Evolutionary conservation across 2,797 vertebrate genomes (phyloP), one percentile per base, ranked within the genome.

Genomic region (Garrulus glandarius): DNA sequence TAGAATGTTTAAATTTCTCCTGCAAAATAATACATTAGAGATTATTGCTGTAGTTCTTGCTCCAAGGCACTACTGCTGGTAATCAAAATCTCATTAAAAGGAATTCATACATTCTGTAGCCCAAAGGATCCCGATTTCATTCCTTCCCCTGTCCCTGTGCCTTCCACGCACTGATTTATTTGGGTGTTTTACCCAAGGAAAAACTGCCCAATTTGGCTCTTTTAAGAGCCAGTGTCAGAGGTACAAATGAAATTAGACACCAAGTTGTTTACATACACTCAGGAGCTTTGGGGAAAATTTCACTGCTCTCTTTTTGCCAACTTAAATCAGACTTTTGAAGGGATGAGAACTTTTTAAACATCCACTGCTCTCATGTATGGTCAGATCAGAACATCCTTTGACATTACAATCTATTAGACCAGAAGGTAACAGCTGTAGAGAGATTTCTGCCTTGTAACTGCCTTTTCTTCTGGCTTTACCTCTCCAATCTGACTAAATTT

Each of bases 1-100:
- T 85, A 92, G 67, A 84, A 79, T 56, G 88, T 75, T 92, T 81
- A 92, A 96, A 92, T 94, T 94, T 59, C 79, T 90, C 57, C 89
- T 95, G 57, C 75, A 87, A 90, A 95, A 94, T 89, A 92, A 95
- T 79, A 65, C 87, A 50, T 95, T 69, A 49, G 85, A 92, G 74
- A 94, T 93, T 77, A 84, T 78, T 60, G 87, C 89, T 91, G 81
- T 47, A 57, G 56, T 74, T 94, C 69, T 92, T 89, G 93, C 94
- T 96, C 52, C 77, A 22, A 94, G 95, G 93, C 85, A 76, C 39
- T 63, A 29, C 55, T 59, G 80, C 92, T 95, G 94, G 69, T 96
- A 96, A 96, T 96, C 94, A 96, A 96, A 97, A 95, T 88, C 91
- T 93, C 95, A 96, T 96, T 96, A 92, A 95, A 92, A 94, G 76